Conservation (phyloP, 2,797 vertebrate species). For the Sarcophilus harrisii region DNA sequence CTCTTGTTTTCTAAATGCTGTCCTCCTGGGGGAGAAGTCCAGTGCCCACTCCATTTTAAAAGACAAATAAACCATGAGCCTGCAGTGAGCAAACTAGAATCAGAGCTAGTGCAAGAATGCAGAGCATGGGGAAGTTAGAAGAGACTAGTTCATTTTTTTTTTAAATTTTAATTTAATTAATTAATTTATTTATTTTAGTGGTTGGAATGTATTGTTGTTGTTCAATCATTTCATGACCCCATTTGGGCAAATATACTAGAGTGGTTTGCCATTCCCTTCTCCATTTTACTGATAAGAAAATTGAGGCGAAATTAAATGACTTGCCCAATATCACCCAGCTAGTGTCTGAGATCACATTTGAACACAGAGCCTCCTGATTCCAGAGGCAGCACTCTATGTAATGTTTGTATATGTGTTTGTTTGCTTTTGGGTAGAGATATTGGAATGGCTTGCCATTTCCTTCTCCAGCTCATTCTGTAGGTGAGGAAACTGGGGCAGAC, state of each 20-base stretch:
- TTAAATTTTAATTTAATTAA: too few relatives aligned
- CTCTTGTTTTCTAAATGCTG: neutral
- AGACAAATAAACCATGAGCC: neutral
- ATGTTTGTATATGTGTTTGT: too few relatives aligned
- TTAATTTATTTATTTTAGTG: neutral
- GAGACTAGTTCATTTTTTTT: neutral
- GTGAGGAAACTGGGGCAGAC: too few relatives aligned
- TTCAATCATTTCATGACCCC: neutral
- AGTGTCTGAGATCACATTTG: too few relatives aligned
- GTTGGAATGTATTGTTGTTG: neutral
- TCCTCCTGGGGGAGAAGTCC: neutral
- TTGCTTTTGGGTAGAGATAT: too few relatives aligned
- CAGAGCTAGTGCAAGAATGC: neutral
- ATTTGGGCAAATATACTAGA: neutral
- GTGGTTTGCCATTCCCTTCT: neutral
- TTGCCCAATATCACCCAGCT: too few relatives aligned
- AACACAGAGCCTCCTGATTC: too few relatives aligned
- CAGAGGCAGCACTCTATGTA: too few relatives aligned
- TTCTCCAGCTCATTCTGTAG: too few relatives aligned
- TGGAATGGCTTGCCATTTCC: too few relatives aligned
- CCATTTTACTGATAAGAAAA: too few relatives aligned
- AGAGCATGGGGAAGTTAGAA: neutral
- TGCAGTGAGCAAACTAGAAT: neutral
- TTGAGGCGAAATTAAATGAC: too few relatives aligned
- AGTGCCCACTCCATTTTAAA: neutral